phyloP scores from a whole-genome alignment of 2,888 invertebrate genomes.

The Cylloceria caligata region DNA sequence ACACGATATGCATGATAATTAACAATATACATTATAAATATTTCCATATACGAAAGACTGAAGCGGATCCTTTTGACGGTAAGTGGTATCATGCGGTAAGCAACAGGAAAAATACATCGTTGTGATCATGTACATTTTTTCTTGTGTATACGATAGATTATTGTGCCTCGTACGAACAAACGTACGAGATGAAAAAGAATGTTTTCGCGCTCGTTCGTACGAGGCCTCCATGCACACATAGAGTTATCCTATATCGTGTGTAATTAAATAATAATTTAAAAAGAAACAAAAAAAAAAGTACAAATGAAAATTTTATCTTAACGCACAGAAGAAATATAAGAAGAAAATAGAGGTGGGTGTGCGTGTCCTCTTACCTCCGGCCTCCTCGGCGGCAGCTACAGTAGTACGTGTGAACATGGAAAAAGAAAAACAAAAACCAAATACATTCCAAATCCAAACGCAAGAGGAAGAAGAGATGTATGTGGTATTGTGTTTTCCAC shows the following conservation, averaged over 20 bases:
- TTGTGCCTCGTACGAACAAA: conserved; percentile 33
- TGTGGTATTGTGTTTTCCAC: conserved; percentile 19
- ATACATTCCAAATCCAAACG: conserved; percentile 81
- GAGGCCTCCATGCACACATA: conserved; percentile 36
- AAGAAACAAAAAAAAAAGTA: not conserved
- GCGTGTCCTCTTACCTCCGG: conserved; percentile 91
- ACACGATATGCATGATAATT: conserved; percentile 54
- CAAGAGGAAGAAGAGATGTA: conserved; percentile 54
- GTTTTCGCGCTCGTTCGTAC: conserved; percentile 21
- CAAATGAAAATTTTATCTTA: conserved; percentile 28
- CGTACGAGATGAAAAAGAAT: not conserved
- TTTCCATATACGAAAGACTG: conserved; percentile 57
- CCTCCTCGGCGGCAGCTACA: conserved; percentile 93
- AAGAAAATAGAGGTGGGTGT: conserved; percentile 62
- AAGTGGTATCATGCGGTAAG: conserved; percentile 62
- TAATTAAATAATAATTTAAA: conserved; percentile 16
- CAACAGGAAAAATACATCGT: conserved; percentile 50
- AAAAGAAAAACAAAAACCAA: conserved; percentile 86
- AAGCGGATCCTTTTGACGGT: conserved; percentile 65
- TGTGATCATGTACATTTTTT: conserved; percentile 41
- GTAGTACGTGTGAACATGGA: conserved; percentile 86
- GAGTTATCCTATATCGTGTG: conserved; percentile 7
- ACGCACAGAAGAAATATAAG: conserved; percentile 35
- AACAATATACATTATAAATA: conserved; percentile 47
- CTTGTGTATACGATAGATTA: conserved; percentile 13